phyloP scores from a whole-genome alignment of 2,113 vertebrate genomes.

The Oxyura jamaicensis region DNA sequence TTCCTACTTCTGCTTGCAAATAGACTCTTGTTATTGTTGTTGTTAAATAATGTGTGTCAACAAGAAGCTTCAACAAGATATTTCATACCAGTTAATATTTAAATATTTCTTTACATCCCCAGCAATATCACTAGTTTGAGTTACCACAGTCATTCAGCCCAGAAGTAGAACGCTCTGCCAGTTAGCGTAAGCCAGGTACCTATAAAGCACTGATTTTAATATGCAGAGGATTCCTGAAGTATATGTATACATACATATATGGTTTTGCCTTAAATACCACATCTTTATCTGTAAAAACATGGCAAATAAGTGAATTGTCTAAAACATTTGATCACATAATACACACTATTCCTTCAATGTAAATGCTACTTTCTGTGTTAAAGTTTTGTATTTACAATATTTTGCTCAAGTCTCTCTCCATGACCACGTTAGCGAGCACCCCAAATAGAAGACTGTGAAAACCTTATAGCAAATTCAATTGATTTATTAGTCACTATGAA shows the following conservation, averaged over 20 bases:
- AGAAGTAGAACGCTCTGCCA: not conserved
- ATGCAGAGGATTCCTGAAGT: not conserved
- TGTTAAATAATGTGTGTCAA: constrained; percentile 30
- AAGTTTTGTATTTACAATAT: not conserved
- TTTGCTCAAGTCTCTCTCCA: not conserved
- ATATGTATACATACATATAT: not conserved
- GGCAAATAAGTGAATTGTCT: not conserved
- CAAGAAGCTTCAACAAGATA: constrained; percentile 18
- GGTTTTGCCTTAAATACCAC: not conserved
- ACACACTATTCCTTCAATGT: not conserved
- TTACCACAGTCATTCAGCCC: not conserved
- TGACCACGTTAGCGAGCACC: not conserved
- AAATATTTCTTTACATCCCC: constrained; percentile 3
- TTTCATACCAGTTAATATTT: constrained; percentile 31
- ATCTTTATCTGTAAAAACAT: not conserved
- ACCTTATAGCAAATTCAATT: not conserved
- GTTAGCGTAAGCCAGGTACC: not conserved
- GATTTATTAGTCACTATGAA: not conserved
- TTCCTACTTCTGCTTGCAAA: constrained; percentile 52
- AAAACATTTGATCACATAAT: not conserved
- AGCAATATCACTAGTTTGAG: not conserved
- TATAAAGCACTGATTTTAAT: not conserved
- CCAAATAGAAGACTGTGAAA: not conserved
- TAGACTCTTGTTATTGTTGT: constrained; percentile 46
- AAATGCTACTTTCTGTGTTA: not conserved